Evolutionary conservation across 2,888 invertebrate genomes (phyloP).

Genomic region (Platycheirus rosarum): DNA sequence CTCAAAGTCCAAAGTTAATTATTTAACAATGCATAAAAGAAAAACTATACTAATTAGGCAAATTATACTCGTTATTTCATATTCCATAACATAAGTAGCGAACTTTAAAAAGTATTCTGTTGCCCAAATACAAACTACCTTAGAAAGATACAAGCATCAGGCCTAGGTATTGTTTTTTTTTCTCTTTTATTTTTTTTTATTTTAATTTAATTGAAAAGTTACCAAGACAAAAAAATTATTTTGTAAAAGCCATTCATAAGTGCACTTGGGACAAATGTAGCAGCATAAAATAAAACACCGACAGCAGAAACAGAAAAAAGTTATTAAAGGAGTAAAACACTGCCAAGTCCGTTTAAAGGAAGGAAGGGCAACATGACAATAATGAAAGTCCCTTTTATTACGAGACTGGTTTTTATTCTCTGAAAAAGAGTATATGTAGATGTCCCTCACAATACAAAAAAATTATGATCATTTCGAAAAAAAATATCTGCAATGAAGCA

Average conservation of each 20-base stretch:
- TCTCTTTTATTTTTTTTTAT: constrained; percentile 29
- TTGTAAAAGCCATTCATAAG: constrained; percentile 65
- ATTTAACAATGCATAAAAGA: constrained; percentile 5
- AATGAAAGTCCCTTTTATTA: constrained; percentile 68
- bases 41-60: constrained; percentile 36
- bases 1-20: constrained; percentile 6
- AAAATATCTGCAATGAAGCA: constrained; percentile 57
- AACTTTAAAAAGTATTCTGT: constrained; percentile 17
- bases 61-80: constrained; percentile 27
- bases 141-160: constrained; percentile 16
- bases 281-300: constrained; percentile 26
- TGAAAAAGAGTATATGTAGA: constrained; percentile 11
- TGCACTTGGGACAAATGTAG: constrained; percentile 70
- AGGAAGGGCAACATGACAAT: constrained; percentile 57
- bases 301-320: constrained; percentile 57
- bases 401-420: constrained; percentile 52
- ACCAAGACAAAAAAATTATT: constrained; percentile 55
- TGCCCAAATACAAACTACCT: constrained; percentile 18
- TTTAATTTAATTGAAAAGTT: constrained; percentile 69
- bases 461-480: constrained; percentile 28
- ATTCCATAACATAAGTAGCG: background rate
- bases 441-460: constrained; percentile 48
- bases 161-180: constrained; percentile 37
- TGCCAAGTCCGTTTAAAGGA: constrained; percentile 29
- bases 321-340: constrained; percentile 60